Evolutionary conservation across 2,888 invertebrate species (phyloP).

Genomic region (Campoplex nolae): DNA sequence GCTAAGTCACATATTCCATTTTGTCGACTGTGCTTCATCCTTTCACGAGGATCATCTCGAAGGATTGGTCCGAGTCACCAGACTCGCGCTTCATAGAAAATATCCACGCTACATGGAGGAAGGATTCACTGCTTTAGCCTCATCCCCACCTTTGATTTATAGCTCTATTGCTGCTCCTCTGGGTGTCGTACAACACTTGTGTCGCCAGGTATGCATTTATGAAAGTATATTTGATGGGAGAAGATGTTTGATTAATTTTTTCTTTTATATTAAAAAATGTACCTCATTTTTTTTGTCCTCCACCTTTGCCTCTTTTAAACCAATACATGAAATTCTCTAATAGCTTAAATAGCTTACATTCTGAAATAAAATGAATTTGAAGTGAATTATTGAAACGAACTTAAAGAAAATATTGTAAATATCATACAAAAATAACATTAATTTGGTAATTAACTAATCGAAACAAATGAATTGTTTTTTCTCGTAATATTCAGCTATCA

Average conservation of each 20-base stretch:
- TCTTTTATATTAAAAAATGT: not conserved
- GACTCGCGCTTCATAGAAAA: conserved; percentile 92
- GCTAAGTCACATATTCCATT: conserved; percentile 93
- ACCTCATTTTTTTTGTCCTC: not conserved
- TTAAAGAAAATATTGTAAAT: not conserved
- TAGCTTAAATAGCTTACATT: no score
- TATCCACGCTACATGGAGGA: conserved; percentile 93
- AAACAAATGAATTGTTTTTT: not conserved
- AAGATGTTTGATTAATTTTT: not conserved
- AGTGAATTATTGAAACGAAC: not conserved
- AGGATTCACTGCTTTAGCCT: conserved; percentile 91
- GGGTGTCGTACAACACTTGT: conserved; percentile 92
- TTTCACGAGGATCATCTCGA: conserved; percentile 96
- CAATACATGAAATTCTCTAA: not conserved
- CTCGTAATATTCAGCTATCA: conserved; percentile 87
- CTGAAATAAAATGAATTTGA: not conserved
- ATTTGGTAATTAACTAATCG: not conserved
- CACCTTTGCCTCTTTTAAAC: not conserved
- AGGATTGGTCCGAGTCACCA: conserved; percentile 93
- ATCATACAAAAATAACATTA: not conserved
- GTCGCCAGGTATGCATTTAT: conserved; percentile 86
- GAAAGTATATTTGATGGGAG: not conserved
- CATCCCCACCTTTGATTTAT: conserved; percentile 94
- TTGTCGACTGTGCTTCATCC: conserved; percentile 92
- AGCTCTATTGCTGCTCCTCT: conserved; percentile 93